These are phyloP conservation scores for Halichoerus grypus DNA, from an alignment of 2,113 vertebrate genomes.

Conservation along the genomic window DNA sequence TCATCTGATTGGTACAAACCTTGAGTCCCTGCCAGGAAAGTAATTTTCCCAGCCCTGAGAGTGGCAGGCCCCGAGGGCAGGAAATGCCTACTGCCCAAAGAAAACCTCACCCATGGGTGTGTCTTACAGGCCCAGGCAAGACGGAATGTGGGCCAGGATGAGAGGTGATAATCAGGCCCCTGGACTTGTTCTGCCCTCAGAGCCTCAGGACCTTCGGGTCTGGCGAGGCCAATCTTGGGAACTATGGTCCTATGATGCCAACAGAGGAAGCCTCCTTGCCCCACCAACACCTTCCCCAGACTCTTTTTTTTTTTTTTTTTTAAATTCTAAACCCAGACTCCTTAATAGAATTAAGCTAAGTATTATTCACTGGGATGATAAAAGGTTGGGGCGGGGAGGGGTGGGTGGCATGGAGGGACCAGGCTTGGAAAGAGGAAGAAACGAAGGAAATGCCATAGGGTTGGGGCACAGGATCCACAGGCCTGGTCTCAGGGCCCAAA, in stretches of 20 bases:
- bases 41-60: slow-evolving; percentile 58
- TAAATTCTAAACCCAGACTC: background rate
- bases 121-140: slow-evolving; percentile 36
- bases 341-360: background rate
- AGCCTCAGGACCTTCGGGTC: background rate
- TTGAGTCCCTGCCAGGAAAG: slow-evolving; percentile 8
- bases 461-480: background rate
- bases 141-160: background rate
- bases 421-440: background rate
- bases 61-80: background rate
- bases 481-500: background rate
- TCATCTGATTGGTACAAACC: background rate
- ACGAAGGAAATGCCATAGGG: background rate
- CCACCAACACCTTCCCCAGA: background rate
- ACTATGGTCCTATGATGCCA: no score
- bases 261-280: background rate
- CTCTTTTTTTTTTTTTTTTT: background rate
- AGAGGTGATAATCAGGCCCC: no score
- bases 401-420: background rate
- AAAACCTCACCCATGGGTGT: background rate
- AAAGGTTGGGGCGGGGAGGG: no score
- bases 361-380: background rate
- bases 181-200: background rate
- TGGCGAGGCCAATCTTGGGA: background rate
- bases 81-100: background rate